A percentile compares a stretch with the other conserved stretches of the same genome.
Conservation (phyloP, 2,888 invertebrate genomes). For the Campoplex capitator region DNA sequence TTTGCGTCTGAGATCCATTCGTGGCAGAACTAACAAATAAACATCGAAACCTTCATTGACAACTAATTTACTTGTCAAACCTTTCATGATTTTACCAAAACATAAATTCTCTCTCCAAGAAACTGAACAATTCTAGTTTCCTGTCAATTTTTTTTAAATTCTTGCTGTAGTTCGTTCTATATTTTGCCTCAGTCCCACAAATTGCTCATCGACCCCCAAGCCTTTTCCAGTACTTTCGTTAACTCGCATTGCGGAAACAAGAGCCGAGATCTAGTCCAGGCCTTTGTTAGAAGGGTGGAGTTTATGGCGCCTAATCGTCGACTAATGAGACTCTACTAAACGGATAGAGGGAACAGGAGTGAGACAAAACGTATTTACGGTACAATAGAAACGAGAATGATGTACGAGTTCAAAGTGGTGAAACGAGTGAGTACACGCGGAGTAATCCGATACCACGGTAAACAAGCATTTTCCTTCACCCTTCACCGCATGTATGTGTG, state of each 20-base stretch:
- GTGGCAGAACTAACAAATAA: conserved; percentile 39
- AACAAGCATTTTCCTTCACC: conserved; percentile 76
- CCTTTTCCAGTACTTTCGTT: not conserved
- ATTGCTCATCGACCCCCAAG: not conserved
- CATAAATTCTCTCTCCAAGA: too few relatives aligned
- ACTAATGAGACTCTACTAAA: conserved; percentile 74
- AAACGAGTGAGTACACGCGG: conserved; percentile 51
- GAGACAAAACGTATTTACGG: conserved; percentile 39
- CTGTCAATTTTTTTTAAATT: too few relatives aligned
- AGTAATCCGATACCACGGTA: conserved; percentile 76
- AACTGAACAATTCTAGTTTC: too few relatives aligned
- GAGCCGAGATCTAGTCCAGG: not conserved
- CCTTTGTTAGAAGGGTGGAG: not conserved
- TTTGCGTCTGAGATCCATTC: conserved; percentile 37
- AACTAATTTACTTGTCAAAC: conserved; percentile 9
- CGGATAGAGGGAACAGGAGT: conserved; percentile 30
- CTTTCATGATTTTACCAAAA: not conserved
- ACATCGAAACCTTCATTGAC: not conserved
- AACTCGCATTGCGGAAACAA: not conserved
- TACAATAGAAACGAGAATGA: conserved; percentile 26
- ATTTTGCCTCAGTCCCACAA: not conserved
- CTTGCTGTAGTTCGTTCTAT: too few relatives aligned
- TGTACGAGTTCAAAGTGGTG: conserved; percentile 34
- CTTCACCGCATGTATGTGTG: conserved; percentile 56
- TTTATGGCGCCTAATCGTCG: conserved; percentile 71